phyloP scores from a whole-genome alignment of 2,888 invertebrate genomes.

The Aleiodes leptofemur region DNA sequence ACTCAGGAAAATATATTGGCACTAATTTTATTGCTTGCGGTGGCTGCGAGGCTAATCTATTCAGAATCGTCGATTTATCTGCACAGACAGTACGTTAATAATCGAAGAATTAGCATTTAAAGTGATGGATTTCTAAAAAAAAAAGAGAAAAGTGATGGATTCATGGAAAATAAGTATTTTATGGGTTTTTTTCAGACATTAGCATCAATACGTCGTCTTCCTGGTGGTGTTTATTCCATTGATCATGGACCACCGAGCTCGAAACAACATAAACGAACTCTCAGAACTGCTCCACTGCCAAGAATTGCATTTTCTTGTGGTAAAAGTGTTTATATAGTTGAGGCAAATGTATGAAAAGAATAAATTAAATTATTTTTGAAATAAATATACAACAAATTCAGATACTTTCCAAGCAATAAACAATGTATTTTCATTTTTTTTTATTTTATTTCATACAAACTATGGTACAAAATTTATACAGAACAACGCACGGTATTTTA shows the following conservation, averaged over 20 bases:
- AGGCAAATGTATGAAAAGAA: constrained; percentile 73
- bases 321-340: constrained; percentile 78
- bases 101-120: no score
- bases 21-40: constrained; percentile 80
- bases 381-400: not conserved
- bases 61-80: constrained; percentile 80
- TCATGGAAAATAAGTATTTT: not conserved
- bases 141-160: no score
- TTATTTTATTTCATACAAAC: constrained; percentile 78
- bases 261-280: constrained; percentile 49
- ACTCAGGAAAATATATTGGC: constrained; percentile 79
- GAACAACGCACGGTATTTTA: constrained; percentile 74
- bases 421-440: constrained; percentile 68
- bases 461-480: constrained; percentile 80
- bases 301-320: constrained; percentile 78
- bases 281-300: constrained; percentile 73
- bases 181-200: constrained; percentile 76
- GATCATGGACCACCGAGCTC: constrained; percentile 76
- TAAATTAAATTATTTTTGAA: constrained; percentile 2
- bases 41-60: constrained; percentile 79
- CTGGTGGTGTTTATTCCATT: constrained; percentile 78
- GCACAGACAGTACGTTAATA: constrained; percentile 75
- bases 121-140: no score
- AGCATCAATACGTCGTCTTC: constrained; percentile 77
- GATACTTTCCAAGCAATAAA: constrained; percentile 75